A percentile compares a stretch with the other conserved stretches of the same genome.
These are phyloP conservation scores for Mythimna loreyi DNA, from an alignment of 2,888 invertebrate genomes.

Conservation along the genomic window DNA sequence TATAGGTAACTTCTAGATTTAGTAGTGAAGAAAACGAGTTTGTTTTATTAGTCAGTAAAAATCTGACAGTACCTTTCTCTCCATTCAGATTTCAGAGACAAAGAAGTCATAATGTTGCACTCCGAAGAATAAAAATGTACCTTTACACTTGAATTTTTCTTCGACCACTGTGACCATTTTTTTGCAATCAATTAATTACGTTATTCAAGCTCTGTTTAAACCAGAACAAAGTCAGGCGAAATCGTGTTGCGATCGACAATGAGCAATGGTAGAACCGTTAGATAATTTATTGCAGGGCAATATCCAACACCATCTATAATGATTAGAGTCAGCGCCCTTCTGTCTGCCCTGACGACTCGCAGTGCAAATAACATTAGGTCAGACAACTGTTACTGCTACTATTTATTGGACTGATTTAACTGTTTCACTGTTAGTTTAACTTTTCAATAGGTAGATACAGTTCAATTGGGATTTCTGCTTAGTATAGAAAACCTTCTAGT, in stretches of 20 bases:
- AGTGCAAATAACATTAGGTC: slow-evolving; percentile 56
- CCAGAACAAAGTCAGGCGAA: slow-evolving; percentile 33
- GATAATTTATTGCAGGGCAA: slow-evolving; percentile 74
- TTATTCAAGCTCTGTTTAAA: slow-evolving; percentile 13
- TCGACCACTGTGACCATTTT: no score
- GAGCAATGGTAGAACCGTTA: slow-evolving; percentile 54
- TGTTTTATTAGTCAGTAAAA: no score
- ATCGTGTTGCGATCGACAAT: slow-evolving; percentile 43
- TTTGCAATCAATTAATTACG: neutral
- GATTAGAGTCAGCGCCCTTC: slow-evolving; percentile 72
- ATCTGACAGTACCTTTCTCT: no score
- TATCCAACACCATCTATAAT: slow-evolving; percentile 77
- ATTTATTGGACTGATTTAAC: slow-evolving; percentile 15
- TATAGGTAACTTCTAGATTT: no score
- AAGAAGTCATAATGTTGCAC: no score
- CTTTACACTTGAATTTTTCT: no score
- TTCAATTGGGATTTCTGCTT: no score
- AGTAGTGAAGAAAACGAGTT: no score
- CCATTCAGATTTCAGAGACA: no score
- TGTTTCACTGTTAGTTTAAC: slow-evolving; percentile 4
- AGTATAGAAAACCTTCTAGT: no score
- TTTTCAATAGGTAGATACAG: neutral
- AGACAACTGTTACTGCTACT: slow-evolving; percentile 42
- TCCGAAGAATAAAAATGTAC: no score
- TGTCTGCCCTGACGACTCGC: slow-evolving; percentile 63